Evolutionary conservation across 35 echinoderm and acorn worm species (phyloP), one percentile per base, ranked within the genome.

Genomic region (Apostichopus parvimensis): DNA sequence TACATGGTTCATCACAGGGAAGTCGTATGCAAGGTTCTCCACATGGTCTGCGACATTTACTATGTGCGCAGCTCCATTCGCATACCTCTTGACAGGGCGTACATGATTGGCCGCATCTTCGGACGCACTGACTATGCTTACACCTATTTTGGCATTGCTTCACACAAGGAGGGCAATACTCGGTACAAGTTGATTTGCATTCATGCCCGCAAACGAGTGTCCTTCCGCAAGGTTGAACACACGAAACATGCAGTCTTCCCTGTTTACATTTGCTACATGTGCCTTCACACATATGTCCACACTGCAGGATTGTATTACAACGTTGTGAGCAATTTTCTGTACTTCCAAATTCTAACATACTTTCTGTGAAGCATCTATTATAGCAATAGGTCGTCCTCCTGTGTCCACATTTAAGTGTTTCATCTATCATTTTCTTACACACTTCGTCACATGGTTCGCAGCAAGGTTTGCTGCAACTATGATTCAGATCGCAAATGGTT

Each of bases 171-270:
- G 97, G 97, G 57, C 97, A 98, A 56, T 92, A 61, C 24, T 70
- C 68, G 24, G 94, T 92, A 77, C 97, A 98, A 53, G 88, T 59
- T 1, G 83, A 91, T 23, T 66, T 57, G 84, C 97, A 98, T 73
- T 21, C 6, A 86, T 98, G 97, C 12, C 97, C 94, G 87, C 97
- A 98, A 58, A 95, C 91, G 18, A 98, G 65, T 54, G 80, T 93
- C 13, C 91, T 91, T 26, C 26, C 87, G 82, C 97, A 98, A 28
- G 89, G 95, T 70, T 92, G 78, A 1, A 15, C 5, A 79, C 97
- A 98, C 24, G 78, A 64, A 25, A 65, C 22, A 91, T 98, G 93
- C n/a, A 94, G 66, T 56, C 93, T 86, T 34, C 93, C 93, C 64
- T 73, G 52, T 45, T 73, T 61, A 75, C 95, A 94, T 10, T n/a